Evolutionary conservation across 2,888 invertebrate genomes (phyloP).

Genomic region (Rotaria macrura): DNA sequence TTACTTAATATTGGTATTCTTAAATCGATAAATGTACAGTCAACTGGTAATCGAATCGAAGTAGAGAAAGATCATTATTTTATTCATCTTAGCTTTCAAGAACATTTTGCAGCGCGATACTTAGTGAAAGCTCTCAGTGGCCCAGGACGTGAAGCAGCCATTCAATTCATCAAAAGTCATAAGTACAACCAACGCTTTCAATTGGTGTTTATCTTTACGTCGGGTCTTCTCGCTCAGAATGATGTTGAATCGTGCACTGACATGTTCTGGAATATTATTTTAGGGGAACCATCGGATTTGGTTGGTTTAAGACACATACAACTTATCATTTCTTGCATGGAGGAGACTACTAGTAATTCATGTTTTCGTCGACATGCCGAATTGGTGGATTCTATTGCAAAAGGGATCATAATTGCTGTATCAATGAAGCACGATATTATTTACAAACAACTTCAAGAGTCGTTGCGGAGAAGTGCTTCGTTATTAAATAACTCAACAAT

Average conservation of each 20-base stretch:
- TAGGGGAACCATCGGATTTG: not conserved
- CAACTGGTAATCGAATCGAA: not conserved
- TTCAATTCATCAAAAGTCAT: not conserved
- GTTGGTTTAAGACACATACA: conserved; percentile 3
- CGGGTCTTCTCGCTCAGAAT: not conserved
- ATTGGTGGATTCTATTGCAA: not conserved
- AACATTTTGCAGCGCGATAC: conserved; percentile 7
- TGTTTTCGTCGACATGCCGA: not conserved
- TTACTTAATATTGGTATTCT: not conserved
- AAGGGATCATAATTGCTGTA: not conserved
- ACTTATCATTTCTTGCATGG: not conserved
- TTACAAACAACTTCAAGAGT: not conserved
- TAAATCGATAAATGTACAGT: not conserved
- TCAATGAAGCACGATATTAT: not conserved
- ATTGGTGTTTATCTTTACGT: not conserved
- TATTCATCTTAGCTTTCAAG: not conserved
- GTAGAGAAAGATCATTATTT: not conserved
- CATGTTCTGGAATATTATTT: not conserved
- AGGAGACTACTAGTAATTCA: not conserved
- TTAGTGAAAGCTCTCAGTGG: not conserved
- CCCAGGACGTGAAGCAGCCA: not conserved
- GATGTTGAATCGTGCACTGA: not conserved
- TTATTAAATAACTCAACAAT: not conserved
- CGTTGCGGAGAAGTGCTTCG: not conserved
- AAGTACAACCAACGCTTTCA: not conserved